phyloP scores from a whole-genome alignment of 2,888 invertebrate genomes.

The Calliphora vomitoria region DNA sequence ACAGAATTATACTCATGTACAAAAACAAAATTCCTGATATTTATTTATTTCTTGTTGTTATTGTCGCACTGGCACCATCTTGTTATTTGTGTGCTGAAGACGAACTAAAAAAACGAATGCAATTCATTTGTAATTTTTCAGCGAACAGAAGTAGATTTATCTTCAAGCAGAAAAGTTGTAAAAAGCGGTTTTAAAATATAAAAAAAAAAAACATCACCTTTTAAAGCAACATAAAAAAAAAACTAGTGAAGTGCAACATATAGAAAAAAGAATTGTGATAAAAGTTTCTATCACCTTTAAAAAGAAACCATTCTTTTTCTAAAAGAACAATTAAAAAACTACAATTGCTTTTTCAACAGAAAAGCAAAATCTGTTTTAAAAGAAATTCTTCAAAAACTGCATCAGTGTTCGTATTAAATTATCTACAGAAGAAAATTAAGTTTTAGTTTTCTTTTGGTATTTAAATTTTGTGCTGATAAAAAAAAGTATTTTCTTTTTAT shows the following conservation, averaged over 20 bases:
- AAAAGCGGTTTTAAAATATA: conserved; percentile 32
- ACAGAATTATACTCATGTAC: too few species aligned
- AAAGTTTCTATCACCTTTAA: conserved; percentile 33
- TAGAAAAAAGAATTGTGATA: conserved; percentile 25
- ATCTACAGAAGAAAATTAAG: conserved; percentile 4
- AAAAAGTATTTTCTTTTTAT: neutral
- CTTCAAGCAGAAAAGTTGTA: conserved; percentile 58
- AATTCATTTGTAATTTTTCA: conserved; percentile 47
- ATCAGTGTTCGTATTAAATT: neutral
- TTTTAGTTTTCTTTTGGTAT: neutral
- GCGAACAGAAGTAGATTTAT: conserved; percentile 46
- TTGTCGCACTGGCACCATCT: too few species aligned
- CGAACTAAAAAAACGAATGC: conserved; percentile 41
- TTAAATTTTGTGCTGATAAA: neutral
- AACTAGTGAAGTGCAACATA: conserved; percentile 52
- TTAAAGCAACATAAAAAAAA: conserved; percentile 28
- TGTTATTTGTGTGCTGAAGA: too few species aligned
- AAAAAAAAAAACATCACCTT: conserved; percentile 6
- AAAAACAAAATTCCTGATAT: too few species aligned
- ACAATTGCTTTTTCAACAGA: neutral
- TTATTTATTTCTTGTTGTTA: too few species aligned
- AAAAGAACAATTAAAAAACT: neutral
- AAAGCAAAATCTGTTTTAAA: neutral
- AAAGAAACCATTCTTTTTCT: neutral
- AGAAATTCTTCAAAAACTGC: neutral